Conservation (phyloP, 2,797 vertebrate species). For the Hozukius guyotensis region DNA sequence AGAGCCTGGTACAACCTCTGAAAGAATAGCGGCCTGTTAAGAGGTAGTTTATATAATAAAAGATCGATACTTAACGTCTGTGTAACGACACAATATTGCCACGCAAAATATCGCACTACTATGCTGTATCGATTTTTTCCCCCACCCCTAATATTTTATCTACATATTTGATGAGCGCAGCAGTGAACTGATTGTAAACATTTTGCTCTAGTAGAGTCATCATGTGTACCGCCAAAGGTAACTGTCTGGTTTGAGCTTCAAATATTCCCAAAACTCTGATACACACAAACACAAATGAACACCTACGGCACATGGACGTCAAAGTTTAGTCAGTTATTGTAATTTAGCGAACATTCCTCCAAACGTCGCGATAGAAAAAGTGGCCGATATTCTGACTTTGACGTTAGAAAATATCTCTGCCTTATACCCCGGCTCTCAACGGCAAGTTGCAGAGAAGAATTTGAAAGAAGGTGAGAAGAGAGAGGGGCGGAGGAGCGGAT, state of each 20-base stretch:
- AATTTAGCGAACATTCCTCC: background rate
- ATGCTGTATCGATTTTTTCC: too few species aligned
- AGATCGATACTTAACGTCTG: too few species aligned
- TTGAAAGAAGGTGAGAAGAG: constrained; percentile 67
- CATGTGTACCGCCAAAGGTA: background rate
- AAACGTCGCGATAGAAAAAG: background rate
- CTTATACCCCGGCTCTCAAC: constrained; percentile 23
- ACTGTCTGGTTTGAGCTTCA: background rate
- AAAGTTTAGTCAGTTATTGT: background rate
- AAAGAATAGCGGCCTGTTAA: too few species aligned
- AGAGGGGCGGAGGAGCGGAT: constrained; percentile 63
- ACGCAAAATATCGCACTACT: too few species aligned
- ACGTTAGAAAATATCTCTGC: constrained; percentile 23
- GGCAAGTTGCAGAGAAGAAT: constrained; percentile 55
- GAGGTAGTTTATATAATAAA: too few species aligned
- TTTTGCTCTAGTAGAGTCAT: background rate
- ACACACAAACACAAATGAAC: background rate
- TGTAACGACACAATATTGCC: too few species aligned
- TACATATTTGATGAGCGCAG: background rate
- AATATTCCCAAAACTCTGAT: background rate
- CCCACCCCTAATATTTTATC: background rate
- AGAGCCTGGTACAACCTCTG: too few species aligned
- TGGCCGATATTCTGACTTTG: constrained; percentile 17
- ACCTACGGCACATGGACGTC: background rate
- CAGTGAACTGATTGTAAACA: background rate